Evolutionary conservation across 2,113 vertebrate species (phyloP), one percentile per base, ranked within the genome.

Genomic region (Oxygymnocypris stewartii): DNA sequence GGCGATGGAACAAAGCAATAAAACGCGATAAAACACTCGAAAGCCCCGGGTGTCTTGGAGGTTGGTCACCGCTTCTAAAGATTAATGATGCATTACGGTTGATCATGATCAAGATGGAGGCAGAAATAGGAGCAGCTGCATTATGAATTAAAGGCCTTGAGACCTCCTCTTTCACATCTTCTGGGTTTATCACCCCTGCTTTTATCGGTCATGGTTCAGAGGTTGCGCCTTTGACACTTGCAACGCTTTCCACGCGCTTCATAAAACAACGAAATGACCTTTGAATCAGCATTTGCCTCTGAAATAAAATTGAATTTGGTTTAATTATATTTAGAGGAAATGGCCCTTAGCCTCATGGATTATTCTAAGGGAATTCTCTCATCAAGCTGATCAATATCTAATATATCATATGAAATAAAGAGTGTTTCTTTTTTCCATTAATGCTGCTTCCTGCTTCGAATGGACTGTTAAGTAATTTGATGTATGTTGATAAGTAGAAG

Each of bases 321-420:
- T 85, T 87, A 88, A 90, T 90, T 87, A 88, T 85, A 83, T 86
- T 67, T 63, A 40, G 49, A 76, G 57, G 28, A 79, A 81, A n/a
- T 79, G 69, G 40, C 28, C 63, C 42, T 79, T 77, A 71, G 40
- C 71, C 85, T 86, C 11, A 6, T 9, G 10, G 69, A 86, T 89
- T 88, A 90, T 91, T 90, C 79, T 79, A 59, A 90, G 90, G 79
- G 89, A 90, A 91, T 94, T 93, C 91, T 87, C 88, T 92, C 92
- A 91, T 89, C 65, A 76, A 85, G 57, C 57, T 85, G 88, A 92
- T 95, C 93, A 89, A 93, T 94, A 92, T 90, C 90, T 91, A 92
- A 93, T 94, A 61, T 79, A 61, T 79, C 87, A 28, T 91, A 79
- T 67, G 18, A 88, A 37, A 73, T 31, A 28, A 51, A 63, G 23